phyloP scores from a whole-genome alignment of 1,140 invertebrate species.

The Cardiocondyla obscurior region DNA sequence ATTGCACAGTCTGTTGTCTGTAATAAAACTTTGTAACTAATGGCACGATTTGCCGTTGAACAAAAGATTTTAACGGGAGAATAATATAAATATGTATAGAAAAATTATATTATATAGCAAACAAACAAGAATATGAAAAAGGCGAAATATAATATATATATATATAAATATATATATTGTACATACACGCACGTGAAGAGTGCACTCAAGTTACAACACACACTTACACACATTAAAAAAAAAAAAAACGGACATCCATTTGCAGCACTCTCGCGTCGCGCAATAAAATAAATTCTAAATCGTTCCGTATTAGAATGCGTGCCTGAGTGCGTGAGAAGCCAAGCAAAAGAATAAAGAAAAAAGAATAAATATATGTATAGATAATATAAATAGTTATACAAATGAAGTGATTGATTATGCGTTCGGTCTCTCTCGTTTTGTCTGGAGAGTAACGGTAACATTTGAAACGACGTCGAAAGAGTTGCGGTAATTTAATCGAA shows the following conservation, averaged over 20 bases:
- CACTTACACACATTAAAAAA: not conserved
- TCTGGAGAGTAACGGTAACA: conserved; percentile 23
- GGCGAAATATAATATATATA: conserved; percentile 61
- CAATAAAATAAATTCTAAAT: conserved; percentile 80
- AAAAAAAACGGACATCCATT: not conserved
- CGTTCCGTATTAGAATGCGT: conserved; percentile 71
- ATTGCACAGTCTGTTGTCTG: conserved; percentile 52
- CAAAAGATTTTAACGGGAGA: conserved; percentile 22
- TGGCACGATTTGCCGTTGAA: conserved; percentile 40
- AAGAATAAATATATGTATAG: conserved; percentile 32
- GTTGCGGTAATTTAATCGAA: not conserved
- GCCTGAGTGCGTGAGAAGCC: conserved; percentile 61
- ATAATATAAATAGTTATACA: conserved; percentile 59
- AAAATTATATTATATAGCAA: conserved; percentile 61
- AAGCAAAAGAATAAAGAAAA: conserved; percentile 6
- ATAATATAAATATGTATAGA: conserved; percentile 61
- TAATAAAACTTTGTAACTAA: conserved; percentile 71
- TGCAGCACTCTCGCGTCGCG: conserved; percentile 67
- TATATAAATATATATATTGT: conserved; percentile 17
- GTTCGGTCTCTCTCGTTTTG: conserved; percentile 49
- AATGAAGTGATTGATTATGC: conserved; percentile 59
- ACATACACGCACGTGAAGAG: conserved; percentile 41
- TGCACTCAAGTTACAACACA: conserved; percentile 11
- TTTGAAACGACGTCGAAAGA: conserved; percentile 31
- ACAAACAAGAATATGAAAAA: conserved; percentile 25